Base-by-base conservation (phyloP, 1,140 invertebrate genomes). In the Brachionus koreanus region DNA sequence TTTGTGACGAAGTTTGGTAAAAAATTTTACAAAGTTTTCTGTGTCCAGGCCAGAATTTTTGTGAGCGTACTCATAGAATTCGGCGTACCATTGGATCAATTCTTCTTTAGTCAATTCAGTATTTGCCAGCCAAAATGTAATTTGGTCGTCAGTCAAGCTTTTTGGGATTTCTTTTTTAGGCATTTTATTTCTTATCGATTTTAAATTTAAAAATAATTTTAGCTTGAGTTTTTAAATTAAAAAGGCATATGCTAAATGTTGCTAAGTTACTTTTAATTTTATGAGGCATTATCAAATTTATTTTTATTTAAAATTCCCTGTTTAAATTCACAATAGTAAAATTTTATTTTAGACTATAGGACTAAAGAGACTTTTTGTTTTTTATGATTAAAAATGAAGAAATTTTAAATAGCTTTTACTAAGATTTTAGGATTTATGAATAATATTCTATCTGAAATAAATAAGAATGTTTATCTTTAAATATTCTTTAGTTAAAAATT, bases 1-100 rank as follows among this genome's bases (percentile, higher is more conserved):
- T 35, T 61, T 79, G 76, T 57, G n/a, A 61, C 33, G 19, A 39
- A 65, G 33, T 29, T 57, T 61, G n/a, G 25, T 25, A 25, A 61
- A 79, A 65, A 79, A 79, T n/a, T 43, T 79, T 2, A 79, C 23
- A 29, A 79, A 79, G 42, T 23, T 65, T 9, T 79, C 76, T 61
- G 43, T 61, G 19, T 79, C 76, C 1, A 79, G 29, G 9, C 57
- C 35, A 1, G 29, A 29, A 35, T 63, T 79, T 57, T 49, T 33
- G n/a, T 63, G 46, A 2, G 76, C 19, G 16, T 29, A 65, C 35
- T 79, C 61, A 10, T 35, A 35, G 9, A 79, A 79, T 29, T 61
- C 39, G 1, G 49, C 6, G 19, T 61, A 79, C 76, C 76, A 79
- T 49, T 79, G 9, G 1, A 79, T 35, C 7, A 79, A 25, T 23